Evolutionary conservation across 37 sponge, comb jelly and placozoan genomes (phyloP), one percentile per base, ranked within the genome.

Genomic region (Haliclona indistincta): DNA sequence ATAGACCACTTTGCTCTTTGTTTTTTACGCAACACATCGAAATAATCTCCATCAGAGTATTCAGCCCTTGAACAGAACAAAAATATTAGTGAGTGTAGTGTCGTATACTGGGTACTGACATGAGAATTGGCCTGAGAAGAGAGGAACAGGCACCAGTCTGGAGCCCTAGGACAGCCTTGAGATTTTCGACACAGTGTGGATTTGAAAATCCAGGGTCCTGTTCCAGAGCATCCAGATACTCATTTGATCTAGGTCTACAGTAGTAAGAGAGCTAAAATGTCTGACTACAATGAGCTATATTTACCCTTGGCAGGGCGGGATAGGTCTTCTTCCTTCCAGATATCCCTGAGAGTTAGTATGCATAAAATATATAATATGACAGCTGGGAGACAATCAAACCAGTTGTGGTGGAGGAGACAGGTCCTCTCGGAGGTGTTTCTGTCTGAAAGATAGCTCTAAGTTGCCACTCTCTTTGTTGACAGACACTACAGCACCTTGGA

Each of bases 1-100:
- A 88, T 80, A 5, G 93, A 86, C 84, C 84, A 87, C 25, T 80
- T 83, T 13, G 33, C 17, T 53, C 85, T 68, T 74, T 92, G 93
- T 0, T 51, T 63, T 34, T 76, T 88, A 13, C 85, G 70, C 60
- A 92, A 64, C 20, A 53, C 56, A 70, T 80, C 80, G 33, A 32
- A 25, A 51, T 80, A 92, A 20, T 87, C 80, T 26, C 41, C 71
- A 11, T 63, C 43, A 4, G 81, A 42, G 62, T 67, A 83, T 1
- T 58, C 70, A 39, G 73, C 60, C 52, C 88, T 87, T 52, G 0
- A 81, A 61, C 19, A 22, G 2, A 26, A 47, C 1, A 2, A 53
- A 75, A 20, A 15, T 54, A 63, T 22, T 8, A 61, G 40, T 8
- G 3, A 58, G 3, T 26, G 2, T 3, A 36, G 17, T 17, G 38